These are phyloP conservation scores for Onychomys torridus DNA, from an alignment of 2,797 vertebrate species.

Conservation along the genomic window DNA sequence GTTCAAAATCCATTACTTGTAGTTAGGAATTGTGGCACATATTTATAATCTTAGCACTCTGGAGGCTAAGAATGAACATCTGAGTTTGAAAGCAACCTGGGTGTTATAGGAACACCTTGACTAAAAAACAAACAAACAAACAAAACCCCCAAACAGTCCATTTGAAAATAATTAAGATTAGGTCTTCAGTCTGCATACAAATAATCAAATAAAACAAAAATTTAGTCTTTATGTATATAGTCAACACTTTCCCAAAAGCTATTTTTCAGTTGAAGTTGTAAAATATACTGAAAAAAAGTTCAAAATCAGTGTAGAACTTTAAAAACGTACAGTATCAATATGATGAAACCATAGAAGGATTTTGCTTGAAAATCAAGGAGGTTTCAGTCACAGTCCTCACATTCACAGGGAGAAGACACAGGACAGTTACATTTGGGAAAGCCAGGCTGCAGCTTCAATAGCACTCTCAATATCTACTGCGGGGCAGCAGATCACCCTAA, in stretches of 20 bases:
- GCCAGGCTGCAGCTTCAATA: neutral
- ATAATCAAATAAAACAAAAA: neutral
- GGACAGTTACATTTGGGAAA: neutral
- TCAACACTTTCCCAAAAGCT: neutral
- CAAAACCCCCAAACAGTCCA: neutral
- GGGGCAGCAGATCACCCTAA: neutral
- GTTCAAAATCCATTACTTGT: conserved; percentile 37
- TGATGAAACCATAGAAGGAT: neutral
- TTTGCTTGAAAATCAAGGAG: conserved; percentile 24
- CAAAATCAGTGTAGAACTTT: conserved; percentile 13
- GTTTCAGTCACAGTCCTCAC: neutral
- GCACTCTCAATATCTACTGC: neutral
- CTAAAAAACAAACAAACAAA: neutral
- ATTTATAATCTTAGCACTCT: neutral
- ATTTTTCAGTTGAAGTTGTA: neutral
- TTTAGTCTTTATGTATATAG: neutral
- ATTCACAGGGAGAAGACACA: conserved; percentile 25
- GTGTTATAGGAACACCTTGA: neutral
- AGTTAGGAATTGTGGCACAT: neutral
- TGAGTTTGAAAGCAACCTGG: neutral
- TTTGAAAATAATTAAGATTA: conserved; percentile 32
- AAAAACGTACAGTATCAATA: neutral
- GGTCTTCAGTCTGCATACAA: neutral
- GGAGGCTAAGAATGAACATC: neutral
- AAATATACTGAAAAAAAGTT: conserved; percentile 13